Base-by-base conservation (phyloP, 2,797 vertebrate species). In the Eulemur albifrons region DNA sequence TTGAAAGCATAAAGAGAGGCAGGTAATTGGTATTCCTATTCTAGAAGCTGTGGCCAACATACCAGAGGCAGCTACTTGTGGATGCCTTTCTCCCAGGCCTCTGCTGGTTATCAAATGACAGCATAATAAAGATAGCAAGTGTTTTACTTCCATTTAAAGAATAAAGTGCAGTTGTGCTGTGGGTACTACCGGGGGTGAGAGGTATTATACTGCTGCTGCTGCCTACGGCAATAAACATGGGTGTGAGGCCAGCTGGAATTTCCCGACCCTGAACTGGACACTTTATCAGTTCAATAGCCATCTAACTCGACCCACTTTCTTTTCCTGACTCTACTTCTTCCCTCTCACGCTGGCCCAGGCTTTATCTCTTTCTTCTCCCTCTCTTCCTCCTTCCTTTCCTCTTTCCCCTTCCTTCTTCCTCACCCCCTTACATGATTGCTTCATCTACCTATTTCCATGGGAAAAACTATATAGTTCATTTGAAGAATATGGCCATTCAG, bases 131-230 rank as follows among this genome's bases (percentile, higher is more conserved):
- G 32, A 92, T 27, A 75, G 86, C 30, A 73, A 94, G 45, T 69
- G 35, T 96, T 96, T 97, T 96, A 93, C 73, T 96, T 97, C 50
- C 1, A 18, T 13, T 96, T 97, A 97, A 95, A 93, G 96, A 92
- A 27, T 91, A 97, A 77, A 89, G 32, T 92, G 87, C 63, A 85
- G 7, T 95, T 89, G 83, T 94, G 48, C 88, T 61, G 25, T 25
- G 69, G 94, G 84, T 3, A 3, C 40, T 38, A 11, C 70, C 54
- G 45, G 69, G 81, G 88, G n/a, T 4, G 73, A 96, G 89, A 1
- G 4, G 81, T 69, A 87, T 35, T 65, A 35, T 15, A 50, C 27
- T 43, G 52, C 10, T n/a, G 59, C 76, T 92, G 69, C 63, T 95
- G 15, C 54, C 69, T 67, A 48, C 14, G 54, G 54, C 32, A 23